These are phyloP conservation scores for Muscidifurax raptorellus DNA, from an alignment of 1,140 invertebrate species.

Conservation along the genomic window DNA sequence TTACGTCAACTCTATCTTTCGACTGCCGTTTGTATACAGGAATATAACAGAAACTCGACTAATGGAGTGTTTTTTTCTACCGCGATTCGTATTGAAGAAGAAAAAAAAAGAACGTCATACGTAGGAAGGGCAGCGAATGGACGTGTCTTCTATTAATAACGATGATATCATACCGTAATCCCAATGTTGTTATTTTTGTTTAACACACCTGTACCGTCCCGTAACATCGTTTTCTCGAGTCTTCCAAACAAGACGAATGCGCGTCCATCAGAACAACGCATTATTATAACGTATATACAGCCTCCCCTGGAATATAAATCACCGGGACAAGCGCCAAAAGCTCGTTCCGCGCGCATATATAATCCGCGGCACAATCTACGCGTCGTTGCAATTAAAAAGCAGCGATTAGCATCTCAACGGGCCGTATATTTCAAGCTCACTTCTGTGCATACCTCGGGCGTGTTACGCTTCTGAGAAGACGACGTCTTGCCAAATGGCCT, in stretches of 20 bases:
- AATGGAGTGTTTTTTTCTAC: too few species aligned
- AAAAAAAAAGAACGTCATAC: too few species aligned
- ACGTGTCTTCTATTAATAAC: too few species aligned
- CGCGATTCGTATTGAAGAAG: too few species aligned
- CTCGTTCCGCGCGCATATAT: background rate
- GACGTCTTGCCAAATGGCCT: background rate
- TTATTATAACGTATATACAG: background rate
- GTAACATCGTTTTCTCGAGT: too few species aligned
- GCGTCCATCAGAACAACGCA: background rate
- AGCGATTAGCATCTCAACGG: background rate
- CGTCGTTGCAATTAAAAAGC: background rate
- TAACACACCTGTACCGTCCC: too few species aligned
- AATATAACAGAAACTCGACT: too few species aligned
- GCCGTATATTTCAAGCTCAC: background rate
- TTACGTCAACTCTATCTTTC: too few species aligned
- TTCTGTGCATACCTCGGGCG: background rate
- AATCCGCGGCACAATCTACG: background rate
- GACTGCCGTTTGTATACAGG: too few species aligned
- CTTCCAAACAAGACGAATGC: background rate
- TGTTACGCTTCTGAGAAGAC: background rate
- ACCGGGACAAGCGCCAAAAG: background rate
- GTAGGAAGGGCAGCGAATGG: too few species aligned
- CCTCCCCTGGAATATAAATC: background rate
- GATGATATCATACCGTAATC: too few species aligned
- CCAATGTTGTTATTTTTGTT: too few species aligned